phyloP scores from a whole-genome alignment of 2,888 invertebrate genomes.

The Xestobium rufovillosum region DNA sequence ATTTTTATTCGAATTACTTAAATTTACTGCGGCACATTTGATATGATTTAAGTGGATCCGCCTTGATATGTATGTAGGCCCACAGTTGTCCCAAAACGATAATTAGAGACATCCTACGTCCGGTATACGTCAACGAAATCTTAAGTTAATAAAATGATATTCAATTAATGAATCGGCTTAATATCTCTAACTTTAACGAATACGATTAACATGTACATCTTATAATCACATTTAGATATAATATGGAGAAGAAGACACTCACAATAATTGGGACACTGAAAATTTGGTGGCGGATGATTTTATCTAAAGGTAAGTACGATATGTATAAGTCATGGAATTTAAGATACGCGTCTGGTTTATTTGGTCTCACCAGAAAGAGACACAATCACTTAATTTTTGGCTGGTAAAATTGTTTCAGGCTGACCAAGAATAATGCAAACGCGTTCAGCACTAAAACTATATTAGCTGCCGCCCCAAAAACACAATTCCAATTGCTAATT shows the following conservation, averaged over 20 bases:
- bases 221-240: no score
- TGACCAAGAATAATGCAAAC: no score
- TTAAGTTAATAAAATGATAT: constrained; percentile 20
- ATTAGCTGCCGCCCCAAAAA: no score
- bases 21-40: constrained; percentile 39
- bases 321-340: constrained; percentile 29
- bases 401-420: no score
- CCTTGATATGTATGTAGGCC: constrained; percentile 38
- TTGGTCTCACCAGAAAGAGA: constrained; percentile 31
- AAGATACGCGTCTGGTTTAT: constrained; percentile 13
- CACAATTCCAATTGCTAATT: no score
- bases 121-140: constrained; percentile 29
- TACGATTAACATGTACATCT: no score
- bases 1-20: constrained; percentile 16
- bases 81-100: constrained; percentile 27
- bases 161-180: constrained; percentile 6
- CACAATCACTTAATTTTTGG: constrained; percentile 39
- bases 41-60: constrained; percentile 33
- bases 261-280: constrained; percentile 29
- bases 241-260: constrained; percentile 21
- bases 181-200: constrained; percentile 3
- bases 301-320: constrained; percentile 29
- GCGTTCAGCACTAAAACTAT: no score
- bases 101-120: constrained; percentile 21
- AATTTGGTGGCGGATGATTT: constrained; percentile 27